Evolutionary conservation across 2,888 invertebrate genomes (phyloP).

Genomic region (Ethmia dodecea): DNA sequence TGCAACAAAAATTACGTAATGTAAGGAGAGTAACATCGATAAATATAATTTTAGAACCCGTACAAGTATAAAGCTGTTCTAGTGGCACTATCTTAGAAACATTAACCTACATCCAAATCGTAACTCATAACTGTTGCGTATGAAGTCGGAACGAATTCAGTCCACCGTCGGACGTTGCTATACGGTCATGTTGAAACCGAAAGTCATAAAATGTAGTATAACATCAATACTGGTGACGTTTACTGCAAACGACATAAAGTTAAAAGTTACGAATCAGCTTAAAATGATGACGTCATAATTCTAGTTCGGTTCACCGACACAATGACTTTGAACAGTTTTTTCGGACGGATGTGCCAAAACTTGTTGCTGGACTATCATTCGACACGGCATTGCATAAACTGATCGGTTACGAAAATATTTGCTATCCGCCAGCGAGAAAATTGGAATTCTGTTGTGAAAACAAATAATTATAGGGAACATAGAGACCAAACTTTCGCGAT

Average conservation of each 20-base stretch:
- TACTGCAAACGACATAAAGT: slow-evolving; percentile 32
- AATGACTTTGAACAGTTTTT: slow-evolving; percentile 20
- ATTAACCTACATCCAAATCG: slow-evolving; percentile 65
- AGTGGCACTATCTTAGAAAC: slow-evolving; percentile 39
- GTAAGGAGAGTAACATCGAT: background rate
- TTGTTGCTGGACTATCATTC: slow-evolving; percentile 7
- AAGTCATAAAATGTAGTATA: slow-evolving; percentile 38
- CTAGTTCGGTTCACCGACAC: slow-evolving; percentile 30
- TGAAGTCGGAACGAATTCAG: slow-evolving; percentile 49
- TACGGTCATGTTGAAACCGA: slow-evolving; percentile 59
- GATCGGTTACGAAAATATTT: no score
- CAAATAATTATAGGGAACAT: no score
- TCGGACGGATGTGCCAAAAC: slow-evolving; percentile 28
- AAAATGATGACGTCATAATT: slow-evolving; percentile 28
- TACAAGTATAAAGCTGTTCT: background rate
- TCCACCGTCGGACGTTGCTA: slow-evolving; percentile 38
- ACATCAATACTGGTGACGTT: slow-evolving; percentile 33
- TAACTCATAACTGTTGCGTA: slow-evolving; percentile 58
- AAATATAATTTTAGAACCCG: background rate
- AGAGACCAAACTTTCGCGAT: no score
- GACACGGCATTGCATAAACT: slow-evolving; percentile 22
- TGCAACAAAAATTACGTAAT: slow-evolving; percentile 36
- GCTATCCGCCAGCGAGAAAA: no score
- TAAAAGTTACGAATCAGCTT: slow-evolving; percentile 21
- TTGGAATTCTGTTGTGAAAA: no score